Percentiles rank a stretch among this genome's conserved stretches.
These are phyloP conservation scores for Drosophila mauritiana DNA, from an alignment of 1,140 invertebrate genomes.

Conservation along the genomic window DNA sequence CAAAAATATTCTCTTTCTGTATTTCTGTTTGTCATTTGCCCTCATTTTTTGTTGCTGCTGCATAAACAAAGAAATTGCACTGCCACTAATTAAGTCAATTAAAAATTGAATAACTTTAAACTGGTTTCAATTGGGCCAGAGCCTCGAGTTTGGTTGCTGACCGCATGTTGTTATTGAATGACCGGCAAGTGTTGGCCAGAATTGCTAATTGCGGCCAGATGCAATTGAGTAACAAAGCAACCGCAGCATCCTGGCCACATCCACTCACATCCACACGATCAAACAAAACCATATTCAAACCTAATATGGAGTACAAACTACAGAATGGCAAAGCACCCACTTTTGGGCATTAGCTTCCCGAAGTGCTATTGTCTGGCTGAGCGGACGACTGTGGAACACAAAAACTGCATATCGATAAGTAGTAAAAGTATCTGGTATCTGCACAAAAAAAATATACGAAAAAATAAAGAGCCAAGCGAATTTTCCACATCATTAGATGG, in stretches of 20 bases:
- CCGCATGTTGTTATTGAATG: constrained; percentile 63
- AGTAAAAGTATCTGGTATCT: constrained; percentile 20
- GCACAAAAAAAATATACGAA: neutral
- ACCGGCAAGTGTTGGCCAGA: constrained; percentile 46
- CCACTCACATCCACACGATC: constrained; percentile 10
- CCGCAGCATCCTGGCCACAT: constrained; percentile 50
- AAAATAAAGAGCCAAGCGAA: constrained; percentile 30
- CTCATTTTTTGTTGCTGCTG: constrained; percentile 35
- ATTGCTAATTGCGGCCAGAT: constrained; percentile 64
- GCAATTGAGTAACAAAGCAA: constrained; percentile 50
- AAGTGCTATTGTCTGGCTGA: constrained; percentile 24
- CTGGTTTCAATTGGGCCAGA: constrained; percentile 44
- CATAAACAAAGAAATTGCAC: constrained; percentile 74
- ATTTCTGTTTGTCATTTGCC: constrained; percentile 1
- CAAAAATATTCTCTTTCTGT: neutral
- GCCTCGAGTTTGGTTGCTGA: constrained; percentile 15
- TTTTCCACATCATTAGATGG: constrained; percentile 76
- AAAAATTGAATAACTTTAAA: constrained; percentile 78
- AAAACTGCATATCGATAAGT: constrained; percentile 48
- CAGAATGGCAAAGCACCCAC: constrained; percentile 17
- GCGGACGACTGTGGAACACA: constrained; percentile 22
- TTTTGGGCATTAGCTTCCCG: constrained; percentile 11
- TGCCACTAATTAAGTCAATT: constrained; percentile 74
- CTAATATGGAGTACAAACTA: constrained; percentile 2
- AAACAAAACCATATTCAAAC: constrained; percentile 3